A percentile compares a stretch with the other conserved stretches of the same genome.
These are phyloP conservation scores for Synanthedon myopaeformis DNA, from an alignment of 2,888 invertebrate species.

Conservation along the genomic window DNA sequence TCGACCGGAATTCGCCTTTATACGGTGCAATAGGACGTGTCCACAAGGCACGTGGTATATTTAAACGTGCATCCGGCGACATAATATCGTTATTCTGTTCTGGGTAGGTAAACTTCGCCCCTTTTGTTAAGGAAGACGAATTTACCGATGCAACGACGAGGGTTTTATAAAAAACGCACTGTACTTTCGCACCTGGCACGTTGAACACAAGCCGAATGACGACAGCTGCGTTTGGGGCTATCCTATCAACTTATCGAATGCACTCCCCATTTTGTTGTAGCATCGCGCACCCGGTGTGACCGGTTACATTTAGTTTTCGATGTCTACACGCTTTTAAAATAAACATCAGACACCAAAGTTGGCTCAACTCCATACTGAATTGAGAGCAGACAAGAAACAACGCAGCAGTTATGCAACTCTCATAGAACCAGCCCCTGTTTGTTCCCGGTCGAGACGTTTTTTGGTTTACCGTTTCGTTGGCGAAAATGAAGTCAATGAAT, in stretches of 20 bases:
- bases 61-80: too few relatives aligned
- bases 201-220: not conserved
- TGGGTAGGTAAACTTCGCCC: too few relatives aligned
- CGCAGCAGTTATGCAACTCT: slow-evolving; percentile 6
- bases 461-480: too few relatives aligned
- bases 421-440: not conserved
- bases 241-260: not conserved
- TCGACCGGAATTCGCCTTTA: slow-evolving; percentile 14
- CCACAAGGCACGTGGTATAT: not conserved
- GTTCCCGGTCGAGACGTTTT: too few relatives aligned
- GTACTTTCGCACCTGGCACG: not conserved
- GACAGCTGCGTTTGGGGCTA: not conserved
- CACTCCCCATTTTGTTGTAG: not conserved
- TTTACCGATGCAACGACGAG: not conserved
- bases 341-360: slow-evolving; percentile 5
- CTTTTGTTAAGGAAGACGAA: too few relatives aligned
- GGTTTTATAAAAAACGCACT: slow-evolving; percentile 1
- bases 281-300: not conserved
- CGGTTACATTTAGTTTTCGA: not conserved
- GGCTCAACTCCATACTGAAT: slow-evolving; percentile 15
- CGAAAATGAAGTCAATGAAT: too few relatives aligned
- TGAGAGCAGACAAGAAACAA: slow-evolving; percentile 2
- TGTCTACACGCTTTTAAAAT: not conserved
- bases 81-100: too few relatives aligned
- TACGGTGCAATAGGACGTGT: not conserved